phyloP scores from a whole-genome alignment of 2,113 vertebrate genomes.

The Seriola aureovittata region DNA sequence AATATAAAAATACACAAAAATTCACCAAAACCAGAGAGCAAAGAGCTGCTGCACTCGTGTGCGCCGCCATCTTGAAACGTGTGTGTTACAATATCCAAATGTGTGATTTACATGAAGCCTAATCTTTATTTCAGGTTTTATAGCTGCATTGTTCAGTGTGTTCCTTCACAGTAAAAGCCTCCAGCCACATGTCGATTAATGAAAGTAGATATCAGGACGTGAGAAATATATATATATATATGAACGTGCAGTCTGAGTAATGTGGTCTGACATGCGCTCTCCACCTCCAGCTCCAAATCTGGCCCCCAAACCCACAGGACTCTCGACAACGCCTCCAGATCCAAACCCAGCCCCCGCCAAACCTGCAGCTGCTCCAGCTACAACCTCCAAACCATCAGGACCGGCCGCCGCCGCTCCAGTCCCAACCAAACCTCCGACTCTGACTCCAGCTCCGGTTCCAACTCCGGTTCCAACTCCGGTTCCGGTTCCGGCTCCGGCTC shows the following conservation, averaged over 20 bases:
- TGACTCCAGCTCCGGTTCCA: not conserved
- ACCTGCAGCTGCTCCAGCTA: constrained; percentile 79
- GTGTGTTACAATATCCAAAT: too few species aligned
- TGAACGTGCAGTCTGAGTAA: not conserved
- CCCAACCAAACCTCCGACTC: constrained; percentile 19
- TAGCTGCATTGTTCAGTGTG: too few species aligned
- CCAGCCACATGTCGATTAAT: too few species aligned
- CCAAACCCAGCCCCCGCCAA: constrained; percentile 45
- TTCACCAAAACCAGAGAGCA: too few species aligned
- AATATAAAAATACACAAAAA: too few species aligned
- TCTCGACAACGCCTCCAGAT: constrained; percentile 1
- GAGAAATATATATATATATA: too few species aligned
- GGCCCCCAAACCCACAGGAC: constrained; percentile 38
- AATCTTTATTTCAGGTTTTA: too few species aligned
- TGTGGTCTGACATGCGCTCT: not conserved
- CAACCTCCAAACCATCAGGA: constrained; percentile 28
- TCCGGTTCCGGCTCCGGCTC: constrained; percentile 11
- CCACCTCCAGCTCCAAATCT: constrained; percentile 44
- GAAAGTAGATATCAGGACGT: too few species aligned
- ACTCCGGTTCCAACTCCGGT: not conserved
- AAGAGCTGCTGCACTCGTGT: too few species aligned
- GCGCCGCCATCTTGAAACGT: too few species aligned
- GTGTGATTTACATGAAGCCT: too few species aligned
- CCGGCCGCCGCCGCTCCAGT: not conserved
- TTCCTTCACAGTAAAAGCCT: too few species aligned